Evolutionary conservation across 1,140 invertebrate genomes (phyloP).

Genomic region (Ceratina calcarata): DNA sequence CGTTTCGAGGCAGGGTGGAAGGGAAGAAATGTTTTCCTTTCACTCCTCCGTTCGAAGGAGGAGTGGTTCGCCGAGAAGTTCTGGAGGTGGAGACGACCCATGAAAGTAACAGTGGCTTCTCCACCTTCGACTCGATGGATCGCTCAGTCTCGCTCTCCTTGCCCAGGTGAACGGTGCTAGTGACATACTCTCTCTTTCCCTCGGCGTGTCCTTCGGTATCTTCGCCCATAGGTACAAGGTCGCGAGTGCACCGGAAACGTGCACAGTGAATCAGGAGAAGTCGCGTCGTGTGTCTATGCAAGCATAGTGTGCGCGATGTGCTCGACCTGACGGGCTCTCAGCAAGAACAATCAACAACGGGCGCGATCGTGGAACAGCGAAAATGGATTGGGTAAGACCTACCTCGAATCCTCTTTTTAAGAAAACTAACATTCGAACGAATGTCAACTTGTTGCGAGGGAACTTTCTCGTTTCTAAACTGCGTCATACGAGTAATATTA

Average conservation of each 20-base stretch:
- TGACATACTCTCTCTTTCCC: not conserved
- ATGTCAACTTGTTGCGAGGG: too few species aligned
- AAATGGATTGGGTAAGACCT: slow-evolving; percentile 60
- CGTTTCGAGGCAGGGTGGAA: slow-evolving; percentile 9
- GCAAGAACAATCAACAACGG: slow-evolving; percentile 9
- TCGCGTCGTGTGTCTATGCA: slow-evolving; percentile 18
- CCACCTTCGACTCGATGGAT: slow-evolving; percentile 4
- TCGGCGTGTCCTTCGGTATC: slow-evolving; percentile 36
- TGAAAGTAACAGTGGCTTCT: slow-evolving; percentile 78
- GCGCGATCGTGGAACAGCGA: not conserved
- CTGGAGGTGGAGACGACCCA: slow-evolving; percentile 72
- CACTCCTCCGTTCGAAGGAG: slow-evolving; percentile 60
- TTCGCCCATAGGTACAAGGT: slow-evolving; percentile 52
- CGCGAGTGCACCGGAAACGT: slow-evolving; percentile 50
- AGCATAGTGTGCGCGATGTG: slow-evolving; percentile 49
- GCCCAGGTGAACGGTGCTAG: slow-evolving; percentile 58
- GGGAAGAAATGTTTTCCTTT: slow-evolving; percentile 76
- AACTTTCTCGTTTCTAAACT: not conserved
- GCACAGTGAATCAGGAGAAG: slow-evolving; percentile 9
- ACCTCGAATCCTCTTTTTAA: not conserved
- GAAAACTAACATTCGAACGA: not conserved
- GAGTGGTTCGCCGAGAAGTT: slow-evolving; percentile 23
- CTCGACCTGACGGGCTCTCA: slow-evolving; percentile 20
- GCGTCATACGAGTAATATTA: too few species aligned
- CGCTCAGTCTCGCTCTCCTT: slow-evolving; percentile 62